phyloP scores from a whole-genome alignment of 2,113 vertebrate genomes.

The Penelope pileata region DNA sequence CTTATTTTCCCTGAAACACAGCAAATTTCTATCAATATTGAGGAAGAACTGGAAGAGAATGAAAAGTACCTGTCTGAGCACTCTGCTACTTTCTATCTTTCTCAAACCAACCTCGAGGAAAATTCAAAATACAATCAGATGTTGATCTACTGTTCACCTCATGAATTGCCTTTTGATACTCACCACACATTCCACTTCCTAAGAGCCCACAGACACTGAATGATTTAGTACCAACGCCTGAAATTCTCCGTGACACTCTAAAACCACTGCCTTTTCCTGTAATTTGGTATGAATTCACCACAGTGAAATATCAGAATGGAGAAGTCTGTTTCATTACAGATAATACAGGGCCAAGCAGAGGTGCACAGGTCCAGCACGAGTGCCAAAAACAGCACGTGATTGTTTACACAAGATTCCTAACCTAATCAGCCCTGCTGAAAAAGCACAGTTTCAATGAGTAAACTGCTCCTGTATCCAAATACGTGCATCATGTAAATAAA shows the following conservation, averaged over 20 bases:
- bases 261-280: conserved; percentile 44
- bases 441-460: background rate
- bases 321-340: background rate
- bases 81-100: background rate
- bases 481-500: background rate
- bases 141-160: conserved; percentile 32
- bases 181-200: conserved; percentile 8
- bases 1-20: conserved; percentile 90
- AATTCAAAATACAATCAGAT: background rate
- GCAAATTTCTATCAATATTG: background rate
- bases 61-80: background rate
- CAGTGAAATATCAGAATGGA: background rate
- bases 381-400: conserved; percentile 27
- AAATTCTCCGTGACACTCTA: background rate
- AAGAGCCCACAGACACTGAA: background rate
- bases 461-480: conserved; percentile 13
- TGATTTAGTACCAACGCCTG: background rate
- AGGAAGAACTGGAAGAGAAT: background rate
- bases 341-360: conserved; percentile 15
- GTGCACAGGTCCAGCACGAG: background rate
- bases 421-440: conserved; percentile 21
- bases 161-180: conserved; percentile 37
- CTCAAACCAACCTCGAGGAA: background rate
- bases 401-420: conserved; percentile 10
- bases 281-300: background rate